A percentile compares a stretch with the other conserved stretches of the same genome.
Evolutionary conservation across 2,797 vertebrate genomes (phyloP).

Genomic region (Diceros bicornis): DNA sequence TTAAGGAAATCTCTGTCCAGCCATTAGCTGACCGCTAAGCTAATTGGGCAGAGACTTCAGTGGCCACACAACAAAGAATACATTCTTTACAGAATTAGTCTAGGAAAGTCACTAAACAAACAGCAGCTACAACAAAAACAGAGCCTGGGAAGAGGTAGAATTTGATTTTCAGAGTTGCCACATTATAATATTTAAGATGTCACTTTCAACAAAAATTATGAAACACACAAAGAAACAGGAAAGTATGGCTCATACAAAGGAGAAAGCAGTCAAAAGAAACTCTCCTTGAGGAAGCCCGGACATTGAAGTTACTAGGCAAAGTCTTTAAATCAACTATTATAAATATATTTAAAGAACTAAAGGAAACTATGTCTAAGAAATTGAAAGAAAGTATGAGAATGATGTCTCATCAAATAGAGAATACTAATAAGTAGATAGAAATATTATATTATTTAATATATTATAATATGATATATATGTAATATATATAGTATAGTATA

Average conservation of each 20-base stretch:
- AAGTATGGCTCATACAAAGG: background rate
- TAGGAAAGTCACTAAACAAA: conserved; percentile 11
- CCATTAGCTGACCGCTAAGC: background rate
- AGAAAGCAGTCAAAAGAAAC: background rate
- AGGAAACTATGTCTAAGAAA: background rate
- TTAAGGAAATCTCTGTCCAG: conserved; percentile 25
- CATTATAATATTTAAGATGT: conserved; percentile 16
- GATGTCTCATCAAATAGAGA: background rate
- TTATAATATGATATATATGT: no score
- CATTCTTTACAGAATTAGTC: background rate
- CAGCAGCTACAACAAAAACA: background rate
- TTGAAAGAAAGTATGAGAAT: background rate
- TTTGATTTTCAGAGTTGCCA: conserved; percentile 28
- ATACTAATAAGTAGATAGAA: background rate
- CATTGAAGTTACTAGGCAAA: background rate
- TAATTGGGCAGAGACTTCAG: conserved; percentile 3
- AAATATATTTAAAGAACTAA: background rate
- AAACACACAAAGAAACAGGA: background rate
- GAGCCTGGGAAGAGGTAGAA: background rate
- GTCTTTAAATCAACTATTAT: background rate
- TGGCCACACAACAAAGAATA: background rate
- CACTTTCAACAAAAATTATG: background rate
- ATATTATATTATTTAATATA: background rate
- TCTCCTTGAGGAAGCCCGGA: background rate
- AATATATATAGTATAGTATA: no score